Percentiles rank a stretch among this genome's conserved stretches.
Evolutionary conservation across 2,888 invertebrate genomes (phyloP).

Genomic region (Hyles lineata): DNA sequence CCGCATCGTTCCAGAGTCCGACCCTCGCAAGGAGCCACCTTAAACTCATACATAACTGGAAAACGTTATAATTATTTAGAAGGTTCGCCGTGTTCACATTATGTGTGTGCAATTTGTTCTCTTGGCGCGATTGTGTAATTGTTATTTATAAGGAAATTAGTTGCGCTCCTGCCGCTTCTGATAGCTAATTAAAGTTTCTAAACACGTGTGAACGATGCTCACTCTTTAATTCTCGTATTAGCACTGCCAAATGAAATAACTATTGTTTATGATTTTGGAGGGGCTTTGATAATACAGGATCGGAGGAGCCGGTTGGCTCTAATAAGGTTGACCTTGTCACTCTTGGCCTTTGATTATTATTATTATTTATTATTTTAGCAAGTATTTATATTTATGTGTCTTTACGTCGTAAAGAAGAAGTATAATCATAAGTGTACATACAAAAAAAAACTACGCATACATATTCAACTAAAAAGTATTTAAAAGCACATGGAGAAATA

Average conservation of each 20-base stretch:
- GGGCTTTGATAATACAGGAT: no score
- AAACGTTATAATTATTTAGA: constrained; percentile 69
- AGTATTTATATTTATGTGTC: no score
- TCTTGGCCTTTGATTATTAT: no score
- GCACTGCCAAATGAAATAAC: background rate
- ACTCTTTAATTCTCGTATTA: background rate
- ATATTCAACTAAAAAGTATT: no score
- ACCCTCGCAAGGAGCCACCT: constrained; percentile 77
- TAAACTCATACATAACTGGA: constrained; percentile 72
- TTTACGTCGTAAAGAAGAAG: no score
- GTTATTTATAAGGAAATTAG: constrained; percentile 45
- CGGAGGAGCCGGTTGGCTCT: no score
- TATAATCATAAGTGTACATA: no score
- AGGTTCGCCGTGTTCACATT: constrained; percentile 50
- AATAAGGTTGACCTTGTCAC: no score
- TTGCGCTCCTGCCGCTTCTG: constrained; percentile 30
- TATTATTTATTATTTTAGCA: no score
- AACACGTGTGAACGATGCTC: background rate
- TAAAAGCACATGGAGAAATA: no score
- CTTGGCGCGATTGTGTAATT: constrained; percentile 48
- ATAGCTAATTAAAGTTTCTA: constrained; percentile 26
- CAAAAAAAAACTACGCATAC: no score
- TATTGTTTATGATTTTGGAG: background rate
- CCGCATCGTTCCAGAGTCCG: constrained; percentile 56
- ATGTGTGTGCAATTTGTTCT: constrained; percentile 56